These are phyloP conservation scores for Chrysotoxum bicinctum DNA, from an alignment of 2,888 invertebrate species.

Conservation along the genomic window DNA sequence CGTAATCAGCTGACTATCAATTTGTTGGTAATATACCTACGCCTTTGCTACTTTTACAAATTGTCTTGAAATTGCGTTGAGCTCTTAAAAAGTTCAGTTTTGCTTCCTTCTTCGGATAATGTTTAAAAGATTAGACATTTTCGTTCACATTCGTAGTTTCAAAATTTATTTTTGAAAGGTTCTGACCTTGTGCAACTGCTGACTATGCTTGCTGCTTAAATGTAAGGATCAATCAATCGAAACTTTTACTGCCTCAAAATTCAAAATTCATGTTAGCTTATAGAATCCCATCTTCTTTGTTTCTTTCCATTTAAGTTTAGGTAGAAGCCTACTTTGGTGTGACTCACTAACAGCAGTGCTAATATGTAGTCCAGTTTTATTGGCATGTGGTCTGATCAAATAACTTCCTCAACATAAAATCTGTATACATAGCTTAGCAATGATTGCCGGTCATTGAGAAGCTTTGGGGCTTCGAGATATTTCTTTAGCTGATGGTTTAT, in stretches of 20 bases:
- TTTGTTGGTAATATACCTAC: no score
- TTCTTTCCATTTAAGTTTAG: neutral
- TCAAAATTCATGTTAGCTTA: neutral
- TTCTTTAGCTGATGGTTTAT: no score
- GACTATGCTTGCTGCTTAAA: neutral
- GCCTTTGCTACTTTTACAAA: neutral
- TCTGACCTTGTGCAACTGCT: neutral
- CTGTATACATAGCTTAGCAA: neutral
- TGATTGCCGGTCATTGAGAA: no score
- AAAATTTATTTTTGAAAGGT: neutral
- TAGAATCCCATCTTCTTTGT: neutral
- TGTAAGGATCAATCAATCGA: neutral
- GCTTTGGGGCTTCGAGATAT: no score
- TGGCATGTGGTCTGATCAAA: no score
- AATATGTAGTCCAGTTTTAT: neutral
- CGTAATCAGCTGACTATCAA: no score
- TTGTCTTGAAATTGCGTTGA: neutral
- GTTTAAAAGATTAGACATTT: neutral
- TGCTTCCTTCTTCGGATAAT: neutral
- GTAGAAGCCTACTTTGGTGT: neutral
- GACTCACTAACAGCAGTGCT: neutral
- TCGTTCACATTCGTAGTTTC: constrained; percentile 29
- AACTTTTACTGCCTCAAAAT: neutral
- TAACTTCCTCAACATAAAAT: no score
- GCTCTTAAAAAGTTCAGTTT: neutral